A percentile compares a stretch with the other conserved stretches of the same genome.
phyloP scores from a whole-genome alignment of 2,797 vertebrate species.

The Poeciliopsis infans region DNA sequence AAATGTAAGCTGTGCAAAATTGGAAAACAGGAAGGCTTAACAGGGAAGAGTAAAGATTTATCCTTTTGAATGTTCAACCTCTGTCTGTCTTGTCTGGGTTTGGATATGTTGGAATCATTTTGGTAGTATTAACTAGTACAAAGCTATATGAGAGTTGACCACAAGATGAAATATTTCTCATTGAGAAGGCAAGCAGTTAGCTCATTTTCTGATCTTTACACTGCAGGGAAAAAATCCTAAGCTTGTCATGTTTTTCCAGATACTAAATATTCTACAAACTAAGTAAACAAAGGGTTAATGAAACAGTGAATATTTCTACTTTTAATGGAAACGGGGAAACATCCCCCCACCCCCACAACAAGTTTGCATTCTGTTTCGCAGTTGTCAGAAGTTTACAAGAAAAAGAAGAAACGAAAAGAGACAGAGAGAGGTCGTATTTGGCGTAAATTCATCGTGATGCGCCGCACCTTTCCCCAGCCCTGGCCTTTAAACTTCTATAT shows the following conservation, averaged over 20 bases:
- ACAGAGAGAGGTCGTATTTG: slow-evolving; percentile 17
- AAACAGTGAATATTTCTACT: background rate
- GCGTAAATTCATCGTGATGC: slow-evolving; percentile 28
- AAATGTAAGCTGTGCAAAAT: background rate
- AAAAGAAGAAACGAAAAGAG: slow-evolving; percentile 6
- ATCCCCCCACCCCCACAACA: rapidly evolving
- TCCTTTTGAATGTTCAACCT: background rate
- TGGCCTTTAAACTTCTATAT: slow-evolving; percentile 57
- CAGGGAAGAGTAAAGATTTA: background rate
- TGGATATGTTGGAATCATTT: background rate
- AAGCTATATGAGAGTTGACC: background rate
- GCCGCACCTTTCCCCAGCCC: slow-evolving; percentile 30
- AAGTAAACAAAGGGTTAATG: background rate
- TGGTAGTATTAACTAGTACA: background rate
- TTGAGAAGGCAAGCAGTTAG: background rate
- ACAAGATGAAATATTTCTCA: background rate
- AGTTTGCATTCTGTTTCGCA: slow-evolving; percentile 7
- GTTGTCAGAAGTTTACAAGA: slow-evolving; percentile 2
- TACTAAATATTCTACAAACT: background rate
- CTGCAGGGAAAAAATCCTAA: background rate
- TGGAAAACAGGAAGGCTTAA: background rate
- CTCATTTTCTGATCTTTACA: background rate
- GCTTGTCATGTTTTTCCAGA: background rate
- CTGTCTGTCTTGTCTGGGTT: background rate
- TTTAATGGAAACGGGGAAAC: background rate